Conservation (phyloP, 2,888 invertebrate species). For the Prosapia bicincta region DNA sequence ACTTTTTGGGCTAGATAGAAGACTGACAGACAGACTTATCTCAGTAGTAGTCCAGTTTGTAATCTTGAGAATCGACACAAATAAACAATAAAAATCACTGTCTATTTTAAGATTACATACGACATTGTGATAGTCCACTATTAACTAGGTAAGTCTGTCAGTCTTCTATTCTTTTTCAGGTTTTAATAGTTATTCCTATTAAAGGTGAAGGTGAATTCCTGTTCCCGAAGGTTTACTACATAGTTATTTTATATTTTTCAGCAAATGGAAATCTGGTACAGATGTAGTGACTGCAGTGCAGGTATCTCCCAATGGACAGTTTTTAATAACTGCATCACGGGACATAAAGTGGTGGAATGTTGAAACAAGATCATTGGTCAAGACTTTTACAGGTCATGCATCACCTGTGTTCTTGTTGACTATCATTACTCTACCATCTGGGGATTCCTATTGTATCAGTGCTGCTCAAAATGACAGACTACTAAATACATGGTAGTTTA, state of each 20-base stretch:
- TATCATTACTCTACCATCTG: conserved; percentile 2
- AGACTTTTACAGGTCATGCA: conserved; percentile 61
- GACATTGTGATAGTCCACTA: too few relatives aligned
- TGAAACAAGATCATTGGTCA: conserved; percentile 54
- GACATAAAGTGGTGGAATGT: conserved; percentile 63
- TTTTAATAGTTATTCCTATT: too few relatives aligned
- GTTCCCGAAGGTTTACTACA: too few relatives aligned
- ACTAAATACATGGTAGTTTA: conserved; percentile 20
- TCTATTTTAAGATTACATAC: too few relatives aligned
- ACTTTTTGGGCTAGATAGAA: too few relatives aligned
- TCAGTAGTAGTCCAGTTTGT: too few relatives aligned
- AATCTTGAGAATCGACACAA: too few relatives aligned
- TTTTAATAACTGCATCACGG: conserved; percentile 42
- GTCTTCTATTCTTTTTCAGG: too few relatives aligned
- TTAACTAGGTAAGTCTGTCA: too few relatives aligned
- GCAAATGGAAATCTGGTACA: conserved; percentile 64
- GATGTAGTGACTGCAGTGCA: conserved; percentile 47
- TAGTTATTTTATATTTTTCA: conserved; percentile 43
- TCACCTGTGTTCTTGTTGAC: conserved; percentile 8
- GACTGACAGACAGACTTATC: too few relatives aligned
- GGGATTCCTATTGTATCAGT: conserved; percentile 22
- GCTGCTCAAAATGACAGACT: conserved; percentile 21
- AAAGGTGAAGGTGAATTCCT: too few relatives aligned
- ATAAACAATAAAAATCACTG: too few relatives aligned
- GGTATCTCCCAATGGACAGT: conserved; percentile 44